Evolutionary conservation across 2,113 vertebrate genomes (phyloP).

Genomic region (Ammodytes dubius): DNA sequence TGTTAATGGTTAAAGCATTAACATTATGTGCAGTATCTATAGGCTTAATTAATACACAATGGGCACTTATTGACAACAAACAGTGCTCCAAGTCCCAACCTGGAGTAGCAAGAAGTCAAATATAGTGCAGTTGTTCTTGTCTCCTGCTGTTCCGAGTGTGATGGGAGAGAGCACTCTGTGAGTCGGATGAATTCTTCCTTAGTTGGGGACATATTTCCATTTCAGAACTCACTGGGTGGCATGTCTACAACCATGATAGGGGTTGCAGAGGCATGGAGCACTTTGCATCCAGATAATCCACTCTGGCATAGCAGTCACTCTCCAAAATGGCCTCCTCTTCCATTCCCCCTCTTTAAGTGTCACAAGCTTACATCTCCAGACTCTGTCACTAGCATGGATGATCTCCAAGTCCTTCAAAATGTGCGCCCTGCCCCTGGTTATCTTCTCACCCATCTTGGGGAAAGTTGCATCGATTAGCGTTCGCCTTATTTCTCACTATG

Average conservation of each 20-base stretch:
- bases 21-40: neutral
- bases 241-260: conserved; percentile 50
- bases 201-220: conserved; percentile 68
- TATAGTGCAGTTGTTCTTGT: conserved; percentile 17
- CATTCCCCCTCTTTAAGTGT: conserved; percentile 59
- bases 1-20: neutral
- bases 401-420: conserved; percentile 45
- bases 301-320: conserved; percentile 67
- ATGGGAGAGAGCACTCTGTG: conserved; percentile 30
- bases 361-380: conserved; percentile 68
- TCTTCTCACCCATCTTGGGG: conserved; percentile 33
- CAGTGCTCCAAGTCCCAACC: conserved; percentile 8
- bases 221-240: conserved; percentile 68
- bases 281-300: conserved; percentile 76
- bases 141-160: conserved; percentile 35
- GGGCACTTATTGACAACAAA: conserved; percentile 18
- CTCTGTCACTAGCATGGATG: conserved; percentile 62
- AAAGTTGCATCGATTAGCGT: conserved; percentile 35
- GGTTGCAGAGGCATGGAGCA: conserved; percentile 45
- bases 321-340: conserved; percentile 63
- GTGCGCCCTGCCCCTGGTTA: conserved; percentile 22
- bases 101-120: conserved; percentile 7
- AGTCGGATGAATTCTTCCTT: conserved; percentile 59
- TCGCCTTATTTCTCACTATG: conserved; percentile 1
- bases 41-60: neutral